Evolutionary conservation across 2,888 invertebrate genomes (phyloP).

Genomic region (Athalia rosae): DNA sequence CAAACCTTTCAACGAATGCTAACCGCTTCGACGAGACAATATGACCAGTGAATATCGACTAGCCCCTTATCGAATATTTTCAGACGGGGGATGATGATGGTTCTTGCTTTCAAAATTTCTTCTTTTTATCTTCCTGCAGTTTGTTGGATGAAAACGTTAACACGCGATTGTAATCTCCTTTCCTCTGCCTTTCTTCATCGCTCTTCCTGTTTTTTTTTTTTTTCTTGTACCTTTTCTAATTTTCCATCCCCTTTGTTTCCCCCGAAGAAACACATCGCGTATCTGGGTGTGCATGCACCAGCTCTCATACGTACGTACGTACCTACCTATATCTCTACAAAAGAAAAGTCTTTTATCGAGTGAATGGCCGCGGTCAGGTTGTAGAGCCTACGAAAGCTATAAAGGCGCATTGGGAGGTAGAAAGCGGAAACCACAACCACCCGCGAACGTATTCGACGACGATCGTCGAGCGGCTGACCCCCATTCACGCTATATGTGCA

Average conservation of each 20-base stretch:
- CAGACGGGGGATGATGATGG: neutral
- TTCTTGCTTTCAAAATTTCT: neutral
- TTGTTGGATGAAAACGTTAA: neutral
- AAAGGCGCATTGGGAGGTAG: conserved; percentile 4
- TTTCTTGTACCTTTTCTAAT: neutral
- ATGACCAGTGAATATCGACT: no score
- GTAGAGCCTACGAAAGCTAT: conserved; percentile 10
- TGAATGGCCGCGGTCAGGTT: neutral
- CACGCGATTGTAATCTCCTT: conserved; percentile 33
- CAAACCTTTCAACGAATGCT: no score
- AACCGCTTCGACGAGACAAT: no score
- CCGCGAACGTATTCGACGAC: conserved; percentile 3
- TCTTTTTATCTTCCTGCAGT: conserved; percentile 2
- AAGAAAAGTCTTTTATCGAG: conserved; percentile 17
- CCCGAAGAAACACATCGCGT: no score
- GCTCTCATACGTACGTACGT: no score
- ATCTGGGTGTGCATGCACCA: no score
- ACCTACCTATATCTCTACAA: no score
- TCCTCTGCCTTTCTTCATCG: neutral
- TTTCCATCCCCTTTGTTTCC: neutral
- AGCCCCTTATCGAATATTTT: neutral
- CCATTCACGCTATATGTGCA: neutral
- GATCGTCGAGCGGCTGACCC: conserved; percentile 10
- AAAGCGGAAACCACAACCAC: conserved; percentile 11
- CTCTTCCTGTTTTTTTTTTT: neutral